Evolutionary conservation across 2,113 vertebrate species (phyloP).

Genomic region (Polyodon spathula): DNA sequence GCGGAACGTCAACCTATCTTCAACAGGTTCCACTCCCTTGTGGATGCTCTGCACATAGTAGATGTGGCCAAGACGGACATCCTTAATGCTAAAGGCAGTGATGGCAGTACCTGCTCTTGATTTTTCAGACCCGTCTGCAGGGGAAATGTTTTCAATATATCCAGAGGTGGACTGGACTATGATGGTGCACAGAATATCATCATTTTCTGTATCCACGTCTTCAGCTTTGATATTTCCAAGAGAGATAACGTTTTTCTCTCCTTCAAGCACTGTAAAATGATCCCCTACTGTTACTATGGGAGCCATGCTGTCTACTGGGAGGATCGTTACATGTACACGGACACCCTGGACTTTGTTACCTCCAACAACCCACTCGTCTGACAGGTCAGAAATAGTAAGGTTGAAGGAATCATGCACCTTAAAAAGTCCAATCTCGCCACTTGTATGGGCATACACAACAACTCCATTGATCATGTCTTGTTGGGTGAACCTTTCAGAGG

Average conservation of each 20-base stretch:
- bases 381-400: constrained; percentile 37
- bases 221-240: constrained; percentile 33
- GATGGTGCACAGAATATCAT: constrained; percentile 45
- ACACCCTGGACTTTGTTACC: constrained; percentile 35
- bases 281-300: constrained; percentile 52
- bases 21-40: constrained; percentile 37
- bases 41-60: constrained; percentile 54
- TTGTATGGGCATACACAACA: constrained; percentile 40
- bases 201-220: constrained; percentile 40
- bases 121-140: constrained; percentile 41
- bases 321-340: constrained; percentile 37
- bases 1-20: constrained; percentile 43
- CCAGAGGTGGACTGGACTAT: constrained; percentile 42
- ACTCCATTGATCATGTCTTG: constrained; percentile 38
- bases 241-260: constrained; percentile 62
- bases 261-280: constrained; percentile 60
- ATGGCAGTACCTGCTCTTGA: constrained; percentile 38
- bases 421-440: constrained; percentile 44
- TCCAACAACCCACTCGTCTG: constrained; percentile 30
- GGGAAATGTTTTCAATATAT: constrained; percentile 48
- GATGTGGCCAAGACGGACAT: constrained; percentile 30
- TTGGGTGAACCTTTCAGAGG: constrained; percentile 40
- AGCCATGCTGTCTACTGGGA: constrained; percentile 47
- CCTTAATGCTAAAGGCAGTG: constrained; percentile 48
- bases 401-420: constrained; percentile 41